phyloP scores from a whole-genome alignment of 2,113 vertebrate genomes.

The Fregata magnificens region DNA sequence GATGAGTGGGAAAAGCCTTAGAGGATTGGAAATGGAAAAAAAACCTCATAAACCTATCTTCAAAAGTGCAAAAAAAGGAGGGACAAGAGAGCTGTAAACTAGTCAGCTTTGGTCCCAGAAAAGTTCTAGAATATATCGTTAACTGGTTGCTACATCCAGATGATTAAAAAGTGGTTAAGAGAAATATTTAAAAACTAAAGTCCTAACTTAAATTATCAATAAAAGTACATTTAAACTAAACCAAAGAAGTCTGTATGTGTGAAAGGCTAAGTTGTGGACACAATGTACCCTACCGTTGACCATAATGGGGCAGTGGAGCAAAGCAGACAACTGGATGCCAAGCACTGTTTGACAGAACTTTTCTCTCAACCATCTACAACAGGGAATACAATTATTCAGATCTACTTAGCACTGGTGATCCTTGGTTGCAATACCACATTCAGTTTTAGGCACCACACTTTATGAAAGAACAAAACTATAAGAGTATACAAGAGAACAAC shows the following conservation, averaged over 20 bases:
- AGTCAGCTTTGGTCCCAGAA: neutral
- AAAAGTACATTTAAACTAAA: neutral
- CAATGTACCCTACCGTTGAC: neutral
- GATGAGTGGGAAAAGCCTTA: neutral
- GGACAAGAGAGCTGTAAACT: neutral
- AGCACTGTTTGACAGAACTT: neutral
- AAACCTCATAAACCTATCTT: neutral
- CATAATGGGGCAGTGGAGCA: neutral
- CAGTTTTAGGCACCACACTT: neutral
- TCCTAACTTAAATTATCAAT: neutral
- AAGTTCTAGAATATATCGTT: neutral
- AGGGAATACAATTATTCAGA: constrained; percentile 9
- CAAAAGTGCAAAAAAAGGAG: neutral
- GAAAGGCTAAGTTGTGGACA: neutral
- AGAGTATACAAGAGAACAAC: neutral
- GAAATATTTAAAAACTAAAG: neutral
- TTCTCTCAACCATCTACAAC: neutral
- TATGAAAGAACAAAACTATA: neutral
- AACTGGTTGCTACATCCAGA: neutral
- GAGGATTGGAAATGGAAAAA: neutral
- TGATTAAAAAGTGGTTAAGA: neutral
- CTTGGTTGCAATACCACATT: neutral
- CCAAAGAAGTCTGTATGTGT: neutral
- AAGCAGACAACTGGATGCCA: neutral
- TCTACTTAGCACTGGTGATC: neutral